These are phyloP conservation scores for Pterois miles DNA, from an alignment of 2,797 vertebrate genomes.

Conservation along the genomic window DNA sequence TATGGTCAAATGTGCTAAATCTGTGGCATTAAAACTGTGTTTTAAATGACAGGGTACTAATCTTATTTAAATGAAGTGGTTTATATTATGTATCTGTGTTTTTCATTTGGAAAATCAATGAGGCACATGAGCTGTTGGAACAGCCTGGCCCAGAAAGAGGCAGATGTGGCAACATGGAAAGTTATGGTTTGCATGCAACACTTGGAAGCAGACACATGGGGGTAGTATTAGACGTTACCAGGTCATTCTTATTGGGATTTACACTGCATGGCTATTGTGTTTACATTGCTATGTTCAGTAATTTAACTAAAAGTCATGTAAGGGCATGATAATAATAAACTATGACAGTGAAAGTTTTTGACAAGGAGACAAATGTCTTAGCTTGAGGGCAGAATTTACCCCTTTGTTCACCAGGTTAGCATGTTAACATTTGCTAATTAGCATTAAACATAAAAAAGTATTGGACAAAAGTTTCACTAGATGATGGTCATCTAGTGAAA, in stretches of 20 bases:
- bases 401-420: not conserved
- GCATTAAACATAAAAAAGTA: not conserved
- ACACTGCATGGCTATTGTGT: not conserved
- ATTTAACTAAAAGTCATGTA: not conserved
- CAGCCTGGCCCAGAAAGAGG: not conserved
- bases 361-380: not conserved
- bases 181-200: not conserved
- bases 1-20: not conserved
- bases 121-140: not conserved
- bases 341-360: not conserved
- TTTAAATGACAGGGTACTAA: not conserved
- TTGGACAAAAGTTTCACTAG: not conserved
- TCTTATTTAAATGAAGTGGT: not conserved
- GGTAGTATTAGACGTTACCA: not conserved
- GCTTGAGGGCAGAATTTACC: not conserved
- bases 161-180: not conserved
- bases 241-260: not conserved
- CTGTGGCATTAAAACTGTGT: not conserved
- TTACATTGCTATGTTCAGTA: not conserved
- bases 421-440: not conserved
- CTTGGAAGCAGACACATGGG: not conserved
- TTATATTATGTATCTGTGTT: not conserved
- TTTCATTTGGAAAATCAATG: not conserved
- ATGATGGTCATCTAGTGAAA: not conserved
- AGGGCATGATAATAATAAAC: no score